These are phyloP conservation scores for Pterocles burchelli DNA, from an alignment of 2,113 vertebrate species.

Conservation along the genomic window DNA sequence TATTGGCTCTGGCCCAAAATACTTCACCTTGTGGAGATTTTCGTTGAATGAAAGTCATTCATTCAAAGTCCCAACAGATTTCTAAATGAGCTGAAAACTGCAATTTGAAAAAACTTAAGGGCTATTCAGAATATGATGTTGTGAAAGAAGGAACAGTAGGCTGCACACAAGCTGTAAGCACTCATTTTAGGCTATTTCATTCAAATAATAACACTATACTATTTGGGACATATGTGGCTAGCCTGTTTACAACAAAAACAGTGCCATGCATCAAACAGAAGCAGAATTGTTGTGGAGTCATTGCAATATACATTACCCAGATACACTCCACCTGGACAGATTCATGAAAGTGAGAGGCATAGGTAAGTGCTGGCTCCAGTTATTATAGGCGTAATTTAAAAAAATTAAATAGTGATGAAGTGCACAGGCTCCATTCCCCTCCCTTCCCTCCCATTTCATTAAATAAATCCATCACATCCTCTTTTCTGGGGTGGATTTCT, in stretches of 20 bases:
- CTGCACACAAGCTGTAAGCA: background rate
- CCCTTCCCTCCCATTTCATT: background rate
- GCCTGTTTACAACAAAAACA: background rate
- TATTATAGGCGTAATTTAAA: background rate
- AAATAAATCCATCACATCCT: background rate
- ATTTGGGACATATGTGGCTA: background rate
- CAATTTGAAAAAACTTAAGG: background rate
- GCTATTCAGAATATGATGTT: background rate
- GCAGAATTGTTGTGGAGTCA: background rate
- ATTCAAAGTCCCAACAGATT: background rate
- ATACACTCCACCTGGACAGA: background rate
- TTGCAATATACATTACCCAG: background rate
- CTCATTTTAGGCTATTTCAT: background rate
- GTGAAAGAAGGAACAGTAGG: background rate
- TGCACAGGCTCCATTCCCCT: background rate
- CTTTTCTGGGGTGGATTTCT: background rate
- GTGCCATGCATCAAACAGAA: background rate
- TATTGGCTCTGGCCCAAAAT: background rate
- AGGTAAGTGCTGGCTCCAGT: background rate
- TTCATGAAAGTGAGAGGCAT: background rate
- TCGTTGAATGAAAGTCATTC: background rate
- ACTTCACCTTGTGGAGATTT: background rate
- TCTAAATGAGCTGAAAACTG: background rate
- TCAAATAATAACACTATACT: background rate
- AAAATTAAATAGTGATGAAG: background rate